Conservation (phyloP, 2,797 vertebrate species). For the Lagodon rhomboides region DNA sequence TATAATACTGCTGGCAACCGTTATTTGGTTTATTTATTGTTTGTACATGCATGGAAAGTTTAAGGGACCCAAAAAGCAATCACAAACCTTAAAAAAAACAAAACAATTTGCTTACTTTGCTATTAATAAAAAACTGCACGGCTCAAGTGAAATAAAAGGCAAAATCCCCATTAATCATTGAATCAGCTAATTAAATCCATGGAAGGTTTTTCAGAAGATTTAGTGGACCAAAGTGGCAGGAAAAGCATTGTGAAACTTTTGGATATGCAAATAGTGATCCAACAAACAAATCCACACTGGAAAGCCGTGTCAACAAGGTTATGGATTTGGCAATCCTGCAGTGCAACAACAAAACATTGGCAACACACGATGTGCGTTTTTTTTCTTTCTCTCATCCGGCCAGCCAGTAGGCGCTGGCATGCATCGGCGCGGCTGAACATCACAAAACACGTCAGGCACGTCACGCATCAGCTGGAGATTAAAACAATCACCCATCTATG, state of each 20-base stretch:
- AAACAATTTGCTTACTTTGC: neutral
- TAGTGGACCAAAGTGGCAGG: conserved; percentile 16
- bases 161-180: conserved; percentile 23
- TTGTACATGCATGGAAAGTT: neutral
- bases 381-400: conserved; percentile 20
- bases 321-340: conserved; percentile 35
- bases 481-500: conserved; percentile 33
- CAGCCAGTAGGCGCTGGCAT: conserved; percentile 31
- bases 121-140: neutral
- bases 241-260: conserved; percentile 15
- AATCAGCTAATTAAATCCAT: conserved; percentile 21
- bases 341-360: conserved; percentile 44
- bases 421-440: conserved; percentile 37
- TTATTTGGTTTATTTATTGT: neutral
- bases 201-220: conserved; percentile 1
- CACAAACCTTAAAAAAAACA: neutral
- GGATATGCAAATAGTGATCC: neutral
- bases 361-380: conserved; percentile 19
- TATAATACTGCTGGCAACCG: neutral
- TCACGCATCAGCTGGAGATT: conserved; percentile 34
- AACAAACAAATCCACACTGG: conserved; percentile 11
- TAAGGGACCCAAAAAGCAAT: neutral
- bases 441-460: conserved; percentile 38
- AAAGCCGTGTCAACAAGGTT: conserved; percentile 45
- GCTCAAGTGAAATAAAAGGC: neutral